These are phyloP conservation scores for Chlorodrepanis virens DNA, from an alignment of 2,113 vertebrate species.

Conservation along the genomic window DNA sequence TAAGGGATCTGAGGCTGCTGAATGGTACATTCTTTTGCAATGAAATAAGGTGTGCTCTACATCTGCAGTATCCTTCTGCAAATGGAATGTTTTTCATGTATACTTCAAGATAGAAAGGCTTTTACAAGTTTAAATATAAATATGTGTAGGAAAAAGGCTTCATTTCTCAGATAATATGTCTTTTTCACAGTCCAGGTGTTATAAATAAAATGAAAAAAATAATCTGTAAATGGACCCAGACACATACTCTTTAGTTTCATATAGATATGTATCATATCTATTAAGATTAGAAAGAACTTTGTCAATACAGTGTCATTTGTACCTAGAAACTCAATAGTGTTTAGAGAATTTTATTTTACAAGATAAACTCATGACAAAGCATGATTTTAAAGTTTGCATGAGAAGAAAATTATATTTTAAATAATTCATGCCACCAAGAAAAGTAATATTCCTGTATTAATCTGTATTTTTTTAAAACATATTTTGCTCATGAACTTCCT, in stretches of 20 bases:
- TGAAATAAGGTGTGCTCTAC: not conserved
- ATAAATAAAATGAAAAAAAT: not conserved
- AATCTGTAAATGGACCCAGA: not conserved
- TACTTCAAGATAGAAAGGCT: not conserved
- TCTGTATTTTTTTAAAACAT: not conserved
- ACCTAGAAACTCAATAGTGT: not conserved
- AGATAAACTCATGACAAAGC: not conserved
- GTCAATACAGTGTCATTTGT: not conserved
- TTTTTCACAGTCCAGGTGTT: not conserved
- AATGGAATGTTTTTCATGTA: not conserved
- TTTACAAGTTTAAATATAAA: not conserved
- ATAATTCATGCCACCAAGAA: not conserved
- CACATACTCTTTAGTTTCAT: not conserved
- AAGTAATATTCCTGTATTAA: not conserved
- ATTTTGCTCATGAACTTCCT: not conserved
- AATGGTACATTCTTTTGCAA: not conserved
- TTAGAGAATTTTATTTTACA: constrained; percentile 1
- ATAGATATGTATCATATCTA: not conserved
- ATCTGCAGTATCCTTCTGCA: not conserved
- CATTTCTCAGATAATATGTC: not conserved
- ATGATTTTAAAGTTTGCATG: not conserved
- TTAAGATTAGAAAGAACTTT: not conserved
- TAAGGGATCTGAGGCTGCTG: not conserved
- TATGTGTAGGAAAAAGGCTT: not conserved
- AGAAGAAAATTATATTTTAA: not conserved